Base-by-base conservation (phyloP, 2,797 vertebrate genomes). In the Tinamus major region DNA sequence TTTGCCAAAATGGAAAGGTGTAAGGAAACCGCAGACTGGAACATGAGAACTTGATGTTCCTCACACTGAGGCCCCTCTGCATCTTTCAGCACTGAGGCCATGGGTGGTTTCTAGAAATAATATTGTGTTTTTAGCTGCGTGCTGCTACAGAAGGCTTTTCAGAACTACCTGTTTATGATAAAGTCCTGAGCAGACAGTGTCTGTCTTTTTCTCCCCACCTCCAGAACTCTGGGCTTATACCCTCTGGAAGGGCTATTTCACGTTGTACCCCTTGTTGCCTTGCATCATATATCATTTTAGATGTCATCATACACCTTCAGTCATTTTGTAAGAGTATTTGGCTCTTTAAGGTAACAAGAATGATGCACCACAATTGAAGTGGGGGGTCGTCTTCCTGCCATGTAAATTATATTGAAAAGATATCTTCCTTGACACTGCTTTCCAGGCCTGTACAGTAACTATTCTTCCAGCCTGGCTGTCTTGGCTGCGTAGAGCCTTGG, bases 71-170 rank as follows among this genome's bases (percentile, higher is more conserved):
- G 93, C 92, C 91, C 89, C 93, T 89, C 90, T 77, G 61, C 75
- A 88, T 96, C 89, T 89, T 94, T 94, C 92, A 91, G 51, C 91
- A 62, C 91, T 84, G 79, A 93, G 89, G 78, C 91, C 88, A 96
- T 81, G 94, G 85, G 96, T 96, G 95, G 94, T 96, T 96, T 92
- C 93, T 96, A 96, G 96, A 96, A 96, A 96, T 96, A 96, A 96
- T 94, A 94, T 88, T 96, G 85, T 96, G 87, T 90, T 96, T 96
- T 90, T 58, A 95, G 87, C 85, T 67, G 63, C 70, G 56, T 21
- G 5, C 74, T 41, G 78, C 67, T 92, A 72, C 70, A 92, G 93
- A 91, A 94, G 56, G 59, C 77, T 33, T 91, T 90, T 91, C 83
- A 92, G 80, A 79, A 24, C 1, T 90, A 94, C 79, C 80, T 94